A percentile compares a stretch with the other conserved stretches of the same genome.
phyloP scores from a whole-genome alignment of 2,113 vertebrate genomes.

The Oostethus manadensis region DNA sequence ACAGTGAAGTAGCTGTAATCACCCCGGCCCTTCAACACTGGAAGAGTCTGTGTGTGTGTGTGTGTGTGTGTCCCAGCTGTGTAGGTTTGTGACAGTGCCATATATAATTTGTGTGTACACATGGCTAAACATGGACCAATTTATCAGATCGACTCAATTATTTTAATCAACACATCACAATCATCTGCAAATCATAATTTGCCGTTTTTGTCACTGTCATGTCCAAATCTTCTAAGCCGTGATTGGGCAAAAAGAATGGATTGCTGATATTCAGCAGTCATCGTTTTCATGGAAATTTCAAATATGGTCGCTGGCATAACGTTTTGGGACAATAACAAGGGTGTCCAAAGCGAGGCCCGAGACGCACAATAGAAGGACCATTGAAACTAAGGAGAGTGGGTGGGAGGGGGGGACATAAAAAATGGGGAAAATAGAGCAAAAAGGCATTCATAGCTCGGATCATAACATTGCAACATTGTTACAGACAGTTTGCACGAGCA shows the following conservation, averaged over 20 bases:
- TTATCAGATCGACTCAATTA: background rate
- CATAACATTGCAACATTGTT: too few relatives aligned
- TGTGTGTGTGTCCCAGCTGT: constrained; percentile 13
- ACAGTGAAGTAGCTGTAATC: constrained; percentile 59
- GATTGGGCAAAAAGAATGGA: too few relatives aligned
- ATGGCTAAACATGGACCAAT: background rate
- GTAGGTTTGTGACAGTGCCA: background rate
- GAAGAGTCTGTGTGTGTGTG: constrained; percentile 16
- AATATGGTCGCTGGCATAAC: background rate
- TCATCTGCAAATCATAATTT: background rate
- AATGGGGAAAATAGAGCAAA: too few relatives aligned
- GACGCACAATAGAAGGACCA: background rate
- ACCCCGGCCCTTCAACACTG: constrained; percentile 9
- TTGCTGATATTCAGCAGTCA: too few relatives aligned
- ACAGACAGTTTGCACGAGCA: too few relatives aligned
- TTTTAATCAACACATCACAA: background rate
- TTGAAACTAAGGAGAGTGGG: too few relatives aligned
- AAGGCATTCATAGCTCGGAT: too few relatives aligned
- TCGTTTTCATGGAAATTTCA: too few relatives aligned
- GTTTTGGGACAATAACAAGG: background rate
- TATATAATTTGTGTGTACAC: background rate
- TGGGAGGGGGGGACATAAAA: too few relatives aligned
- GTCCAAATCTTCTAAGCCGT: too few relatives aligned
- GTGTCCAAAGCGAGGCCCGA: background rate
- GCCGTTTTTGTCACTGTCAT: too few relatives aligned